Conservation (phyloP, 1,140 invertebrate species). For the Sinella curviseta region DNA sequence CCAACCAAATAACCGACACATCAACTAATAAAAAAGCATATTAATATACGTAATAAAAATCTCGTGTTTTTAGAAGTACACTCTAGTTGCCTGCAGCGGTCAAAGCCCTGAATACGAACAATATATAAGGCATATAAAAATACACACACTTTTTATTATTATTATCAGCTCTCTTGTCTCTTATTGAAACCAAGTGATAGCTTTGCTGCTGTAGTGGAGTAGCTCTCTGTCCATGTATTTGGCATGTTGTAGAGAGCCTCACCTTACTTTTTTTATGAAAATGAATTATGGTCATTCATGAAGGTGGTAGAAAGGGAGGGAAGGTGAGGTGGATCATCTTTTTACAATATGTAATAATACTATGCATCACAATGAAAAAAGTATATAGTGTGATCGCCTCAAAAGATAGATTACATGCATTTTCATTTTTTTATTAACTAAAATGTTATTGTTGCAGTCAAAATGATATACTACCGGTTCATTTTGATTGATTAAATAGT, state of each 20-base stretch:
- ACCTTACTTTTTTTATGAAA: constrained; percentile 10
- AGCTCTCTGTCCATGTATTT: too few relatives aligned
- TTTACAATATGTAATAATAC: neutral
- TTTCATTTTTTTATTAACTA: constrained; percentile 16
- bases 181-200: too few relatives aligned
- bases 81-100: neutral
- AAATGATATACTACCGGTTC: constrained; percentile 23
- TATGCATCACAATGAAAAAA: neutral
- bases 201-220: too few relatives aligned
- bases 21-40: neutral
- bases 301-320: constrained; percentile 11
- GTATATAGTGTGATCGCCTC: neutral
- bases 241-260: too few relatives aligned
- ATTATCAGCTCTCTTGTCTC: too few relatives aligned
- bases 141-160: too few relatives aligned
- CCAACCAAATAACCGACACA: neutral
- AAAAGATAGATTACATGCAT: constrained; percentile 11
- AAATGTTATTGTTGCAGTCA: constrained; percentile 19
- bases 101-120: neutral
- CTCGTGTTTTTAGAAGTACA: neutral
- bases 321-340: constrained; percentile 14
- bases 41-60: constrained; percentile 3
- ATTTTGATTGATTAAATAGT: constrained; percentile 24
- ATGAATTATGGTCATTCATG: constrained; percentile 21
- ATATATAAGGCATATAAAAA: too few relatives aligned